phyloP scores from a whole-genome alignment of 2,888 invertebrate species.

The Oscheius sp. region DNA sequence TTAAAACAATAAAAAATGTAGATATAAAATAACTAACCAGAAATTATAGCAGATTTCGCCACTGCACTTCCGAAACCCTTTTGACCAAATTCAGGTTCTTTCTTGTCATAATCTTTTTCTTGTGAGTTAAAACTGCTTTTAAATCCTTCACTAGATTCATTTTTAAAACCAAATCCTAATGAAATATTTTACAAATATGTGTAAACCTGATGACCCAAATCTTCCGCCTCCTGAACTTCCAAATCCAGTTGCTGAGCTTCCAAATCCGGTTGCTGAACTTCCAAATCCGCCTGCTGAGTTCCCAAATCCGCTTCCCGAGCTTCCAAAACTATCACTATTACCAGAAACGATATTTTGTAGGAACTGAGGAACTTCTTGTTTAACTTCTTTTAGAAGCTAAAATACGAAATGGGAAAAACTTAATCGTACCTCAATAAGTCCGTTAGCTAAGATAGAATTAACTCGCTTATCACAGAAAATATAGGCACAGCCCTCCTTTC shows the following conservation, averaged over 20 bases:
- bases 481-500: slow-evolving; percentile 57
- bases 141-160: no score
- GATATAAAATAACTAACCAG: no score
- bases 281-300: slow-evolving; percentile 3
- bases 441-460: slow-evolving; percentile 27
- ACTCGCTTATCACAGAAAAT: slow-evolving; percentile 41
- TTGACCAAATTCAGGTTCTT: no score
- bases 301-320: slow-evolving; percentile 4
- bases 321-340: neutral
- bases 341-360: slow-evolving; percentile 1
- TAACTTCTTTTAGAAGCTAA: neutral
- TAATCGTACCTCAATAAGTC: slow-evolving; percentile 39
- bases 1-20: no score
- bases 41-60: no score
- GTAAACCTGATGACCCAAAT: neutral
- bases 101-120: no score
- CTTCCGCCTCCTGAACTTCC: neutral
- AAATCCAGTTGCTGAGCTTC: neutral
- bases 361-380: slow-evolving; percentile 14
- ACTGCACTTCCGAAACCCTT: no score
- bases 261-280: neutral
- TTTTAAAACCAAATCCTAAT: neutral
- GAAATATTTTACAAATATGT: no score
- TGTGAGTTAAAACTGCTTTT: no score
- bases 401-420: neutral